A percentile compares a stretch with the other conserved stretches of the same genome.
Conservation (phyloP, 2,888 invertebrate species). For the Scaptomyza flava region DNA sequence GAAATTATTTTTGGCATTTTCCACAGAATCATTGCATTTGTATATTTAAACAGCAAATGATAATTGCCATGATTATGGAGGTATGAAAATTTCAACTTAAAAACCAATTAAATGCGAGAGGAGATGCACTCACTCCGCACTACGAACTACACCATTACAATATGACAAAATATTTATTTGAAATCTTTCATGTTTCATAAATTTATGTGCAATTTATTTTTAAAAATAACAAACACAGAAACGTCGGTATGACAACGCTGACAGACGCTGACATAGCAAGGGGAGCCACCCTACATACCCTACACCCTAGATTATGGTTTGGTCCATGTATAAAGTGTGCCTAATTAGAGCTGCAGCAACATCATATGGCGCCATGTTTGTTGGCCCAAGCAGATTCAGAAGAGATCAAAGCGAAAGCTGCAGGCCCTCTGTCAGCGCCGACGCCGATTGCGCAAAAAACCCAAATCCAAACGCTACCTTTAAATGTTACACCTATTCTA, state of each 20-base stretch:
- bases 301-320: slow-evolving; percentile 5
- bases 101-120: slow-evolving; percentile 44
- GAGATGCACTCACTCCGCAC: neutral
- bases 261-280: slow-evolving; percentile 41
- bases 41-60: slow-evolving; percentile 17
- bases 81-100: slow-evolving; percentile 1
- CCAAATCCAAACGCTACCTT: slow-evolving; percentile 41
- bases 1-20: slow-evolving; percentile 35
- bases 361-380: slow-evolving; percentile 68
- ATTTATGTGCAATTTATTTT: slow-evolving; percentile 79
- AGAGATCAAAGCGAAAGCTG: slow-evolving; percentile 54
- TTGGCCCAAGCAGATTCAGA: slow-evolving; percentile 50
- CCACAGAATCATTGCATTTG: slow-evolving; percentile 25
- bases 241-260: slow-evolving; percentile 52
- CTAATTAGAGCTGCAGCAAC: slow-evolving; percentile 73
- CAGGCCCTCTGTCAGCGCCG: slow-evolving; percentile 26
- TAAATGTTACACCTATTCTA: slow-evolving; percentile 2
- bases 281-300: slow-evolving; percentile 9
- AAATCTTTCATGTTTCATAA: slow-evolving; percentile 80
- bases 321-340: slow-evolving; percentile 59
- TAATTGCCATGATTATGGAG: slow-evolving; percentile 16
- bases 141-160: slow-evolving; percentile 26
- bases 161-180: slow-evolving; percentile 80
- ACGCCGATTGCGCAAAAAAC: slow-evolving; percentile 50
- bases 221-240: slow-evolving; percentile 51